Evolutionary conservation across 92 coral and sea anemone genomes (phyloP).

Genomic region (Parazoanthus darwini): DNA sequence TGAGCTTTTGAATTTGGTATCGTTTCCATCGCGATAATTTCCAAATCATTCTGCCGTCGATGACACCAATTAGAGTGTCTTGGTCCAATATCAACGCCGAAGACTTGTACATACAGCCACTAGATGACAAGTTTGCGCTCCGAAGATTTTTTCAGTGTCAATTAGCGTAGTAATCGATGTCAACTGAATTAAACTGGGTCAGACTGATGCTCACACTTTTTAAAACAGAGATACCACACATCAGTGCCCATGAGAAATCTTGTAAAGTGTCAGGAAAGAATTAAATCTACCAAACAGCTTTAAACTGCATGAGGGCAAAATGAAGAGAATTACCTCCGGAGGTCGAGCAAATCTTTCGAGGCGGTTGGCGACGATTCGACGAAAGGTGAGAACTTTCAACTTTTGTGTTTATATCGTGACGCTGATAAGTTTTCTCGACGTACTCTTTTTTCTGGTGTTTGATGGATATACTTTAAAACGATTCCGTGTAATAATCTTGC

Average conservation of each 20-base stretch:
- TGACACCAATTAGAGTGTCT: neutral
- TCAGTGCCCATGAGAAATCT: neutral
- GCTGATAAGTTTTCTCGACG: neutral
- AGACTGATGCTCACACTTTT: neutral
- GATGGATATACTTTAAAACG: too few species aligned
- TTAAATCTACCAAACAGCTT: neutral
- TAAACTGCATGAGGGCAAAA: neutral
- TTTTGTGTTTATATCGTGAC: neutral
- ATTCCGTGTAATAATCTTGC: neutral
- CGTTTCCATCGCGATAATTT: too few species aligned
- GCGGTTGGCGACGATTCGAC: slow-evolving; percentile 19
- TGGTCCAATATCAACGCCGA: neutral
- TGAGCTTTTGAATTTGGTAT: too few species aligned
- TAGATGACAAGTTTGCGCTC: neutral
- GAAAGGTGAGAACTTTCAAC: neutral
- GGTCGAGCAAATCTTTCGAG: neutral
- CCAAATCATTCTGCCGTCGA: neutral
- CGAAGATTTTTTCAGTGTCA: neutral
- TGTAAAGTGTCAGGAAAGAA: neutral
- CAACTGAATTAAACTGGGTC: neutral
- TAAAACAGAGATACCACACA: neutral
- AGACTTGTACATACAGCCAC: neutral
- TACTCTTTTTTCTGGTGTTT: neutral
- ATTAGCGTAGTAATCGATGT: neutral
- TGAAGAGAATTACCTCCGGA: neutral